Conservation (phyloP, 2,113 vertebrate species). For the Neopipo cinnamomea region DNA sequence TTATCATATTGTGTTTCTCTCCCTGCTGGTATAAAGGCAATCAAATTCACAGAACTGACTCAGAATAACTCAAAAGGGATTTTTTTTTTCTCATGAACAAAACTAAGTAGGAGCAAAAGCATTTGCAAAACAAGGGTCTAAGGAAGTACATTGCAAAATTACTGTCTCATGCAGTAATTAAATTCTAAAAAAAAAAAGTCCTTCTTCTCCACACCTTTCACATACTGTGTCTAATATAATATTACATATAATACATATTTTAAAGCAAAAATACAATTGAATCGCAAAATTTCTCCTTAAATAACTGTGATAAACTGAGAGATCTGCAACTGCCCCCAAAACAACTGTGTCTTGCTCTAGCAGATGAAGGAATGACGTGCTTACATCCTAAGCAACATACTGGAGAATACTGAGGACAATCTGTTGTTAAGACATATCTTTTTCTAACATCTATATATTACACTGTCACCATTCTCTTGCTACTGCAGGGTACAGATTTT, state of each 20-base stretch:
- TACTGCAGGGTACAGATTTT: neutral
- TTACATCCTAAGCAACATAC: neutral
- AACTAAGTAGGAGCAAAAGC: neutral
- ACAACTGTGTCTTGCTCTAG: neutral
- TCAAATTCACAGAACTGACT: neutral
- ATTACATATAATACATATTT: neutral
- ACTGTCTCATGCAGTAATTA: neutral
- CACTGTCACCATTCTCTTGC: neutral
- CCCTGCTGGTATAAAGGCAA: neutral
- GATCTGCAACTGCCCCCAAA: neutral
- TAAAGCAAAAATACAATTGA: neutral
- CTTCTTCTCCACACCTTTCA: neutral
- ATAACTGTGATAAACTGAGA: neutral
- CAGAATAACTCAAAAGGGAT: neutral
- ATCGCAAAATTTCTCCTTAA: neutral
- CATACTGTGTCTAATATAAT: neutral
- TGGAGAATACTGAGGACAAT: neutral
- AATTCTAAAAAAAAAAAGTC: neutral
- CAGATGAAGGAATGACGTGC: neutral
- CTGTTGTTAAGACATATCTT: neutral
- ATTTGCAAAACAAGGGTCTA: neutral
- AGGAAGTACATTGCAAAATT: neutral
- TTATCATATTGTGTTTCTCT: neutral
- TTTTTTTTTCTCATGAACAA: neutral
- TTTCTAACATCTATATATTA: neutral